Evolutionary conservation across 2,113 vertebrate genomes (phyloP), one percentile per base, ranked within the genome.

Genomic region (Morone saxatilis): DNA sequence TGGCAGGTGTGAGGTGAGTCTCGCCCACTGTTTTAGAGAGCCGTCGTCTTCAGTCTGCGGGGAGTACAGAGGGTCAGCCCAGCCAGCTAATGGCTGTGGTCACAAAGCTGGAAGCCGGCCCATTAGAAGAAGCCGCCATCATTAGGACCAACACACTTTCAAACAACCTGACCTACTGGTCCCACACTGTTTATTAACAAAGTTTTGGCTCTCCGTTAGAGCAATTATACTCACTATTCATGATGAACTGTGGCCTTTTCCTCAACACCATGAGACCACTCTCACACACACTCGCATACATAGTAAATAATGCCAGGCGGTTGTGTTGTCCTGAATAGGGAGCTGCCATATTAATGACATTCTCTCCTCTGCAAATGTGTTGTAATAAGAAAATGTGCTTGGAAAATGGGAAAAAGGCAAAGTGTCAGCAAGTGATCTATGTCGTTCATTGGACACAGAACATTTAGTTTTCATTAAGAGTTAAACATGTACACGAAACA

Each of bases 381-480:
- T 43, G 53, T 71, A 69, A 81, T 88, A 76, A 86, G 70, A 81
- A 92, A 93, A 90, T 73, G 78, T 57, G 82, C 53, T 77, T 0
- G 65, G 72, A 79, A 90, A 91, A 86, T 68, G 65, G 66, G 83
- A 63, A 84, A 86, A 77, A 75, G 88, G 83, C 40, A 89, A 86
- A 78, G 88, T 93, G 93, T 93, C 92, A 91, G 91, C 62, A 86
- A 89, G 93, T 95, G 93, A 96, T 95, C 91, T 90, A 95, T 95
- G 92, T 81, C 92, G 91, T 93, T 96, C 94, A 95, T 95, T 93
- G 94, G 94, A 95, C 92, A 95, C 95, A 95, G 94, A 95, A 95
- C 95, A 96, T 95, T 96, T 95, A 93, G 93, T 95, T 96, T 96
- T 95, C 95, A 96, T 96, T 96, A 96, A 94, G 95, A 95, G 94